Percentiles rank a stretch among this genome's conserved stretches.
These are phyloP conservation scores for Conus ventricosus DNA, from an alignment of 1,140 invertebrate genomes.

Conservation along the genomic window DNA sequence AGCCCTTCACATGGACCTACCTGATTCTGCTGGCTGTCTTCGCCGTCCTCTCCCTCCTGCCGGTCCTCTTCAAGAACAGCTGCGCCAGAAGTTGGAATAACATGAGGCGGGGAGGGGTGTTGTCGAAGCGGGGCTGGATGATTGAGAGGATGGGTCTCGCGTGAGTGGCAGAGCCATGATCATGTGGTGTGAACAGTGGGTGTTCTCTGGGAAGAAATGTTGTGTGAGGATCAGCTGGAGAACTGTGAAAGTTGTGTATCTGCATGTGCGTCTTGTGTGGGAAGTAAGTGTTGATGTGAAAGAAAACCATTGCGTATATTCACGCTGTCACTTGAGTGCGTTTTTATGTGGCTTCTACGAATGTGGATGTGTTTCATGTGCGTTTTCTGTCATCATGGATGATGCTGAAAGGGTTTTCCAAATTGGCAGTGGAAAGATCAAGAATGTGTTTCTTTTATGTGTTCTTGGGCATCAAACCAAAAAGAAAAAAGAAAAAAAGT, in stretches of 20 bases:
- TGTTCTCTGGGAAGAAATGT: neutral
- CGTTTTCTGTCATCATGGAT: too few relatives aligned
- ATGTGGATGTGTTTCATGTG: too few relatives aligned
- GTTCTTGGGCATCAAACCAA: too few relatives aligned
- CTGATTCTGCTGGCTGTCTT: constrained; percentile 87
- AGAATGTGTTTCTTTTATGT: too few relatives aligned
- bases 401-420: too few relatives aligned
- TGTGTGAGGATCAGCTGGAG: neutral
- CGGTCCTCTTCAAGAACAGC: constrained; percentile 91
- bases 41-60: constrained; percentile 90
- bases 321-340: neutral
- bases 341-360: too few relatives aligned
- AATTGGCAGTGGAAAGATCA: too few relatives aligned
- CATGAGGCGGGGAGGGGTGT: neutral
- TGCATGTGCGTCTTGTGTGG: too few relatives aligned
- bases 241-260: neutral
- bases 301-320: neutral
- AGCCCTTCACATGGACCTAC: constrained; percentile 93
- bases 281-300: neutral
- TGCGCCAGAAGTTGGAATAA: constrained; percentile 76
- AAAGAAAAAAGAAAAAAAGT: too few relatives aligned
- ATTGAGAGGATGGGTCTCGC: neutral
- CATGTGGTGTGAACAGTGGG: constrained; percentile 4
- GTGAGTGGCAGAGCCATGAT: neutral
- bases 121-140: neutral